A percentile compares a stretch with the other conserved stretches of the same genome.
Evolutionary conservation across 2,888 invertebrate genomes (phyloP).

Genomic region (Calameuta idolon): DNA sequence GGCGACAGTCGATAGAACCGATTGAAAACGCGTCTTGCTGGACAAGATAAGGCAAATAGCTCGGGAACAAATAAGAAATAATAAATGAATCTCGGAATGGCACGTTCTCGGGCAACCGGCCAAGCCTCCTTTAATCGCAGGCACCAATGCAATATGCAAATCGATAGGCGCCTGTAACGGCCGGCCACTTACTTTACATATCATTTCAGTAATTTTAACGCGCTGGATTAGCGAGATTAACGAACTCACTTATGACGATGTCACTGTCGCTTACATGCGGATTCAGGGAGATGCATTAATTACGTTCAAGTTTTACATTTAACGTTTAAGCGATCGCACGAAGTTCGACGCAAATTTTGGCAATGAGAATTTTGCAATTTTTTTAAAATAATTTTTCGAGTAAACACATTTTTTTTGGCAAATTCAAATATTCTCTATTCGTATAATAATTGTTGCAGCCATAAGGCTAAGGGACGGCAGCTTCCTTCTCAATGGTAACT

Average conservation of each 20-base stretch:
- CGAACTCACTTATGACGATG: neutral
- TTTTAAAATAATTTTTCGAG: too few relatives aligned
- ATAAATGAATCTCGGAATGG: neutral
- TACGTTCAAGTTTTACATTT: neutral
- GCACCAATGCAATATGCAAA: neutral
- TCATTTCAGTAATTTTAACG: neutral
- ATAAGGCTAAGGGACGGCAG: constrained; percentile 80
- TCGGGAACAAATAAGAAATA: neutral
- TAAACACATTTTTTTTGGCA: neutral
- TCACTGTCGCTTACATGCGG: neutral
- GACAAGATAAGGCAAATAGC: neutral
- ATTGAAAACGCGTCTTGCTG: neutral
- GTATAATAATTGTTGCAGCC: constrained; percentile 70
- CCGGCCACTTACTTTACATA: neutral
- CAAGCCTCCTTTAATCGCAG: neutral
- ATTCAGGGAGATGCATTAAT: neutral
- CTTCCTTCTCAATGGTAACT: constrained; percentile 87
- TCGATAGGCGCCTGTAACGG: neutral
- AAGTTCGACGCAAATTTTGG: neutral
- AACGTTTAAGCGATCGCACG: too few relatives aligned
- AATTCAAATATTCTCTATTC: neutral
- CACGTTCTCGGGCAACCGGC: neutral
- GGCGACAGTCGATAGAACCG: neutral
- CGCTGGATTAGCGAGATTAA: neutral
- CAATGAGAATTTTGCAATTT: neutral